Evolutionary conservation across 2,888 invertebrate species (phyloP), one percentile per base, ranked within the genome.

Genomic region (Acanthacorydalis orientalis): DNA sequence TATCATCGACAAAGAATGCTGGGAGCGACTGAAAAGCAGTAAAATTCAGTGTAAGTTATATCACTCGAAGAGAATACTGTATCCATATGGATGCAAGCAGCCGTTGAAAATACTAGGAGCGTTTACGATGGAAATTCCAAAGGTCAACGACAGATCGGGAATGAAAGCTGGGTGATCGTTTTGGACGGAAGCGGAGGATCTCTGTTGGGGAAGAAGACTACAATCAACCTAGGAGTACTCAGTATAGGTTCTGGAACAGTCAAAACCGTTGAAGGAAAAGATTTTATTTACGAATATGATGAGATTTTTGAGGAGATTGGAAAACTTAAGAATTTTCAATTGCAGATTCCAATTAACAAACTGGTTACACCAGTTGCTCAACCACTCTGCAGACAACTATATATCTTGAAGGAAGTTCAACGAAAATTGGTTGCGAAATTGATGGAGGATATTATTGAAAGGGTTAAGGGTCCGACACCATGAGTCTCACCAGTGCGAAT

Each of bases 401-500:
- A 48, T 16, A 47, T 31, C n/a, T 23, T 53, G 31, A 43, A 48
- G n/a, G 49, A 50, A 35, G 35, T 40, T 37, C 16, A 51, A 12
- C 37, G 50, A 32, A 34, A 46, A 11, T 44, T 50, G 33, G 47
- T 53, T 8, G 23, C 48, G 2, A 31, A 51, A 31, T 41, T 52
- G n/a, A 12, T 51, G 4, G 41, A 43, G 12, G 52, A 52, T 45
- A 51, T 53, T 10, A 48, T 52, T 2, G 54, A 54, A 40, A 46
- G 14, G 38, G 52, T 53, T 1, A 44, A 50, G 16, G 51, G 53
- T n/a, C 52, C 54, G 4, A 51, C 50, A 8, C 49, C 51, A 14
- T 54, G 52, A 52, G 52, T 54, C 2, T 54, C 53, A 15, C 50
- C 53, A 6, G 48, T 57, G 6, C 55, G 56, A 8, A 53, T 53